Evolutionary conservation across 2,888 invertebrate species (phyloP), one percentile per base, ranked within the genome.

Genomic region (Leptinotarsa haldemani): DNA sequence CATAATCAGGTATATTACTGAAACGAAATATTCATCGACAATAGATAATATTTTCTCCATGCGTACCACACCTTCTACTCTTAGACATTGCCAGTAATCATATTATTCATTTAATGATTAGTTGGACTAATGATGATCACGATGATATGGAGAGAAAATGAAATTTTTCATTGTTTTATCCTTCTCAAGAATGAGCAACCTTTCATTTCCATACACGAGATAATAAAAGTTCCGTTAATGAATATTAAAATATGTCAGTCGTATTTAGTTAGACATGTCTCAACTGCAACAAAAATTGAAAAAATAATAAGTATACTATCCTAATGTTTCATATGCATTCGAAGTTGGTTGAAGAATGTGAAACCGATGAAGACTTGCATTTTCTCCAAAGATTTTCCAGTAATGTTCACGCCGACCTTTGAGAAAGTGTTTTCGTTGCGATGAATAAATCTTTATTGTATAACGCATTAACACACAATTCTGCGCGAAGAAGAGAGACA

Each of bases 81-180:
- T 16, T 40, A 16, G 9, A 40, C n/a, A 7, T 61, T 61, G 30
- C 16, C 61, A 61, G n/a, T 61, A 61, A 16, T 40, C n/a, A 16
- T n/a, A 5, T 16, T 30, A 30, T 9, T 61, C 5, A n/a, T 61
- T 25, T 40, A 40, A 61, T 61, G n/a, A 61, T 9, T 15, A 12
- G n/a, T 40, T 61, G 30, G 25, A 61, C 40, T 15, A 30, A 20
- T 61, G 61, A 30, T n/a, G 4, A 61, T 61, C 61, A 61, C 40
- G 12, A 61, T 40, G 30, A 16, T 12, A 22, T n/a, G 30, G 1
- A 16, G 30, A 61, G 40, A 40, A 40, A 30, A 61, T 61, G 1
- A n/a, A 16, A 16, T 2, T 61, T 61, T 61, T 40, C 30, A 61
- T 12, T 61, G 15, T 56, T 20, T 56, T 16, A 22, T 56, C 20